A percentile compares a stretch with the other conserved stretches of the same genome.
Evolutionary conservation across 2,113 vertebrate species (phyloP).

Genomic region (Chinchilla lanigera): DNA sequence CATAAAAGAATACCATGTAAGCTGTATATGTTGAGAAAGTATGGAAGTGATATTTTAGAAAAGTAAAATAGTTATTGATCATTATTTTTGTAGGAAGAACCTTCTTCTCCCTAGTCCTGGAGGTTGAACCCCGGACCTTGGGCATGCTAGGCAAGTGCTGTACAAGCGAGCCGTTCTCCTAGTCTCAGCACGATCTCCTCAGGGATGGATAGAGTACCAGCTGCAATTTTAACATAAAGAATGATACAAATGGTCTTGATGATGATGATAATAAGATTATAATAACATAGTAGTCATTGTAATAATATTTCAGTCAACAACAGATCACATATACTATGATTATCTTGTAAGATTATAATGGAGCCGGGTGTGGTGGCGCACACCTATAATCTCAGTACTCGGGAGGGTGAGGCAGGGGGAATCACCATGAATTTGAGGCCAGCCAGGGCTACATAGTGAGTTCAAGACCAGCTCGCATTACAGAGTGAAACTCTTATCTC

Average conservation of each 20-base stretch:
- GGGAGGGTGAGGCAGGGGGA: not conserved
- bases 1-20: not conserved
- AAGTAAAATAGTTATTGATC: not conserved
- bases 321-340: not conserved
- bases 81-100: not conserved
- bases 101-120: not conserved
- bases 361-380: not conserved
- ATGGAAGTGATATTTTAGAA: not conserved
- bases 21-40: not conserved
- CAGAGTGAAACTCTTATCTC: not conserved
- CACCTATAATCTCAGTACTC: not conserved
- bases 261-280: not conserved
- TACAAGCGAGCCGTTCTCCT: not conserved
- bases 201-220: not conserved
- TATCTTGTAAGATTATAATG: not conserved
- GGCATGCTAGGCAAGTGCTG: not conserved
- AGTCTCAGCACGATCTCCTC: not conserved
- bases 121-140: not conserved
- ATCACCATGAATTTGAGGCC: not conserved
- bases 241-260: not conserved
- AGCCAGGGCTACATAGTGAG: not conserved
- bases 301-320: not conserved
- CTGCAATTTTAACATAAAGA: not conserved
- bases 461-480: not conserved
- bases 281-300: not conserved